Base-by-base conservation (phyloP, 2,888 invertebrate genomes). In the Ctena decussata region DNA sequence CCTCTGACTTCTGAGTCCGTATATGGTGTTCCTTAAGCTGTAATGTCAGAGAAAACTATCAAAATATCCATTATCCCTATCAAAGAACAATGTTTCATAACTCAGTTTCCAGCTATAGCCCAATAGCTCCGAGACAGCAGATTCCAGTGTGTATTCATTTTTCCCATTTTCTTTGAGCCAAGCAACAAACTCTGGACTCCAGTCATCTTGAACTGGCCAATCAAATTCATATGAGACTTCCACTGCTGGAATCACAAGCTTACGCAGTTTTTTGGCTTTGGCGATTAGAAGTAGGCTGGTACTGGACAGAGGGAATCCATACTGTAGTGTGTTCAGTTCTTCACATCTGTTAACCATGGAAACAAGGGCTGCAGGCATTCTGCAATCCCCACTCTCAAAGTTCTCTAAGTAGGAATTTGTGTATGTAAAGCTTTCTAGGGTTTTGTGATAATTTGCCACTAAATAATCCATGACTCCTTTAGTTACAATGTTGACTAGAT, bases 191-290 rank as follows among this genome's bases (percentile, higher is more conserved):
- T 88, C 86, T 15, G 69, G 44, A 32, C 81, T 80, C 89, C 90
- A 89, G 6, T 79, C 71, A 46, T 86, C 60, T 49, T 85, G 84
- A 1, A 82, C 46, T 37, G 86, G 83, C 90, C 91, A 91, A 65
- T 92, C 92, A 86, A 88, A 87, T 49, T 90, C 91, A 81, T 91
- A 92, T 8, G 92, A 90, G 11, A 92, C 89, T 73, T 91, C 91
- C 0, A 90, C 87, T 53, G 83, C 76, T 37, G 86, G 92, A 6
- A 92, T 76, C 18, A 87, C 74, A 21, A 92, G 85, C 71, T 81
- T 84, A 39, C 85, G 70, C n/a, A 92, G 71, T 76, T 87, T 91
- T 75, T 91, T 88, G 49, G 85, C 82, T 30, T 83, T 80, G 0
- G 89, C 90, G n/a, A 92, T 80, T 27, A 91, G 81, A 11, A 92